Base-by-base conservation (phyloP, 35 echinoderm and acorn worm species). In the Ptychodera flava region DNA sequence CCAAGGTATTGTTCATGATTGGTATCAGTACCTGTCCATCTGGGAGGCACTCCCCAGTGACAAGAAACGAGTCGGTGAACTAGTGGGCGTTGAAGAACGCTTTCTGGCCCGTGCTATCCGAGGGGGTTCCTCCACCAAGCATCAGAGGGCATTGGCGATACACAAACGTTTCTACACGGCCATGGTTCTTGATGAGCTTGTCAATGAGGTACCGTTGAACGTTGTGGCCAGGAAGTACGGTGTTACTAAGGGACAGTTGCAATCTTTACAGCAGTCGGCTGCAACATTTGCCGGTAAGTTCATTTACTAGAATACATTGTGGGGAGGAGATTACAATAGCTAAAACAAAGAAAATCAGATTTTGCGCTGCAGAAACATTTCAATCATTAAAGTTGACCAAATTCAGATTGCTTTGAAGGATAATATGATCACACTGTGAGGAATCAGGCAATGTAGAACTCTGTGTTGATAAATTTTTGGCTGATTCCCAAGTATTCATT, bases 131-230 rank as follows among this genome's bases (percentile, higher is more conserved):
- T 64, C 45, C 6, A 85, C 93, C 82, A 92, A 83, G 77, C 87
- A 90, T 31, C 90, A 94, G 81, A 86, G 93, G 35, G 31, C 82
- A 0, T 33, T 99, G 76, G 90, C 92, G 33, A 37, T 99, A 36
- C 93, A 99, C 84, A 86, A 90, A n/a, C 88, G 96, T 1, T 99
- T 99, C 86, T 93, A 99, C 86, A 94, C 93, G 28, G 86, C 96
- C 14, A 77, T 99, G 77, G 86, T 94, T 29, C 83, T 99, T 0
- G 85, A 90, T 16, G 96, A 99, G 32, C 78, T 99, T 34, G 96
- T 99, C 78, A 99, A 92, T 76, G 96, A 99, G 78, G 82, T 89
- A 31, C 96, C 96, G 0, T 76, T 99, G 33, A 77, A 33, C 35
- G 90, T 77, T 1, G 92, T 92, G 15, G 88, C 96, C 16, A 88